These are phyloP conservation scores for Thalassophryne amazonica DNA, from an alignment of 2,797 vertebrate species.

Conservation along the genomic window DNA sequence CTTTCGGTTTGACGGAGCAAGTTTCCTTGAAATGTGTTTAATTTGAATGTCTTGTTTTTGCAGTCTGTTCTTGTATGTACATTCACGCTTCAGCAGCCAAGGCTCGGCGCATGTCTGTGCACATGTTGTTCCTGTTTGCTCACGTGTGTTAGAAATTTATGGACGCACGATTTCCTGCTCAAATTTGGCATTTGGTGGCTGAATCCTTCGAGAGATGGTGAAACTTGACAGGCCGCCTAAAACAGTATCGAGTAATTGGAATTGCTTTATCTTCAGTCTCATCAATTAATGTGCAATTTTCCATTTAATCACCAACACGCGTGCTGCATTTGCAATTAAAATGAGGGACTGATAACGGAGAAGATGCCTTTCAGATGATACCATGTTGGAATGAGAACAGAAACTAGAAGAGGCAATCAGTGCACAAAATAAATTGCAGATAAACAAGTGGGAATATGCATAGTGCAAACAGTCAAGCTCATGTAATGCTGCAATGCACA, in stretches of 20 bases:
- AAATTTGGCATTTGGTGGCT: slow-evolving; percentile 64
- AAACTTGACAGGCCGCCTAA: slow-evolving; percentile 79
- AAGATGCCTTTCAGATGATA: slow-evolving; percentile 86
- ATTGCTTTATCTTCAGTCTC: slow-evolving; percentile 85
- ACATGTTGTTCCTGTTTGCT: too few species aligned
- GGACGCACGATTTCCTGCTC: slow-evolving; percentile 45
- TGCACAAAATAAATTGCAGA: slow-evolving; percentile 68
- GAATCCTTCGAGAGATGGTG: slow-evolving; percentile 74
- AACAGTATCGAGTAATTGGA: slow-evolving; percentile 83
- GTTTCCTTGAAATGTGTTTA: background rate
- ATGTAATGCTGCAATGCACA: slow-evolving; percentile 12
- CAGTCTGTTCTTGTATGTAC: slow-evolving; percentile 24
- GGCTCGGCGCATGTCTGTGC: slow-evolving; percentile 18
- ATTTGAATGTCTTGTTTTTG: slow-evolving; percentile 9
- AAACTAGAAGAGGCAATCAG: slow-evolving; percentile 73
- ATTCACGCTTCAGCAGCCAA: slow-evolving; percentile 30
- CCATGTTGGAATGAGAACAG: slow-evolving; percentile 78
- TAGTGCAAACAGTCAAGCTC: slow-evolving; percentile 37
- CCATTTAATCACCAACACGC: slow-evolving; percentile 85
- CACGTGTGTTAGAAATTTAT: too few species aligned
- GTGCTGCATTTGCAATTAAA: slow-evolving; percentile 86
- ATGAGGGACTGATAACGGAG: slow-evolving; percentile 81
- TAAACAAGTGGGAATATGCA: slow-evolving; percentile 47
- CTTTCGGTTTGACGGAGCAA: background rate
- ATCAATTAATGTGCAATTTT: slow-evolving; percentile 89